Evolutionary conservation across 2,888 invertebrate genomes (phyloP).

Genomic region (Rhogogaster chlorosoma): DNA sequence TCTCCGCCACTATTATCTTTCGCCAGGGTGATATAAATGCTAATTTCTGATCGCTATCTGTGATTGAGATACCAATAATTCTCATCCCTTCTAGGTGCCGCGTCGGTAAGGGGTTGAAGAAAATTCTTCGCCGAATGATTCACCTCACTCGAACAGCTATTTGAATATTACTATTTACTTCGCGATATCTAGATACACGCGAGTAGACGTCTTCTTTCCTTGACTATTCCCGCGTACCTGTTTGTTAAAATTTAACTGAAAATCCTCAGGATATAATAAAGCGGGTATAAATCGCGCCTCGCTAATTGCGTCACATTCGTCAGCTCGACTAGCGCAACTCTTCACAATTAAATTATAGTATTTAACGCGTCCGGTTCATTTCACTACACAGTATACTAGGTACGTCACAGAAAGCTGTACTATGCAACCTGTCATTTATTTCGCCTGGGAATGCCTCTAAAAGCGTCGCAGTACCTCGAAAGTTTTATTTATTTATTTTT

Average conservation of each 20-base stretch:
- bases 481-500: neutral
- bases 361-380: conserved; percentile 42
- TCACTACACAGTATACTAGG: neutral
- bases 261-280: neutral
- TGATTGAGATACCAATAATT: conserved; percentile 44
- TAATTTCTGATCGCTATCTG: conserved; percentile 63
- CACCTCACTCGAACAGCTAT: neutral
- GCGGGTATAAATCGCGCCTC: neutral
- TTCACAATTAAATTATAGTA: conserved; percentile 47
- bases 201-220: neutral
- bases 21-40: conserved; percentile 70
- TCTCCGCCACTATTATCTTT: conserved; percentile 61
- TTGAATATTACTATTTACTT: neutral
- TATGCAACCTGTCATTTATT: conserved; percentile 34
- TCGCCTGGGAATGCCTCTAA: conserved; percentile 20
- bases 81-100: neutral
- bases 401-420: conserved; percentile 13
- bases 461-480: neutral
- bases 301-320: conserved; percentile 38
- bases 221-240: neutral
- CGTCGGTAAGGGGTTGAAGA: neutral
- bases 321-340: conserved; percentile 1
- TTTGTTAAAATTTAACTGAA: neutral
- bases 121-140: conserved; percentile 18
- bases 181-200: neutral